Percentiles rank a stretch among this genome's conserved stretches.
Evolutionary conservation across 1,140 invertebrate species (phyloP).

Genomic region (Subanguina moxae): DNA sequence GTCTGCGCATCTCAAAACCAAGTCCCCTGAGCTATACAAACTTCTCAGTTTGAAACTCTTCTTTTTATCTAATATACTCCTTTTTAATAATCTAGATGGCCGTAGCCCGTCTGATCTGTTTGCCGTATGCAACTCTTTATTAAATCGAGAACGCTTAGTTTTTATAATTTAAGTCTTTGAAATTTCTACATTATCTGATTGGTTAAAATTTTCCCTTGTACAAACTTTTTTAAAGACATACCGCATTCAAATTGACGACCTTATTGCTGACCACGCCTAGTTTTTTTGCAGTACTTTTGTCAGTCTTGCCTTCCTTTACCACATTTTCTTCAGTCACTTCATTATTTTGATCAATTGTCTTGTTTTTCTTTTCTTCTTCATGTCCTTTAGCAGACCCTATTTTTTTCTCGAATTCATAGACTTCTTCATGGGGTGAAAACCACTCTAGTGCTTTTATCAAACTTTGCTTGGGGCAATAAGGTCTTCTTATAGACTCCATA

Average conservation of each 20-base stretch:
- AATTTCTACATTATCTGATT: too few species aligned
- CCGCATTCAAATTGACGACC: slow-evolving; percentile 19
- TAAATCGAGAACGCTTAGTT: too few species aligned
- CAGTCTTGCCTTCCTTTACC: neutral
- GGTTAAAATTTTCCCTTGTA: too few species aligned
- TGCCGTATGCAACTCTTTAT: too few species aligned
- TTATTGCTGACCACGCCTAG: slow-evolving; percentile 10
- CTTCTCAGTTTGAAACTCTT: too few species aligned
- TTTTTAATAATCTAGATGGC: too few species aligned
- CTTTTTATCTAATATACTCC: too few species aligned
- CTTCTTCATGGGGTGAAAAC: slow-evolving; percentile 39
- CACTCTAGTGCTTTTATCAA: slow-evolving; percentile 37
- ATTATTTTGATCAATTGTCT: slow-evolving; percentile 15
- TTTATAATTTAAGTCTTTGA: too few species aligned
- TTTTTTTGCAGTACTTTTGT: neutral
- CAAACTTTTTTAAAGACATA: neutral
- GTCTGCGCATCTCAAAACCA: too few species aligned
- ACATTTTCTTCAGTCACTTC: neutral
- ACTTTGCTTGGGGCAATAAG: slow-evolving; percentile 29
- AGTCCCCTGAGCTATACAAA: too few species aligned
- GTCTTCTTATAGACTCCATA: slow-evolving; percentile 35
- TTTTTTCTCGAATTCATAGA: slow-evolving; percentile 1
- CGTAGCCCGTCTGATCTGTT: too few species aligned
- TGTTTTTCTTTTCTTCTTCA: neutral
- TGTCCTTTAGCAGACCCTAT: neutral